Conservation (phyloP, 2,888 invertebrate genomes). For the Calameuta pallipes region DNA sequence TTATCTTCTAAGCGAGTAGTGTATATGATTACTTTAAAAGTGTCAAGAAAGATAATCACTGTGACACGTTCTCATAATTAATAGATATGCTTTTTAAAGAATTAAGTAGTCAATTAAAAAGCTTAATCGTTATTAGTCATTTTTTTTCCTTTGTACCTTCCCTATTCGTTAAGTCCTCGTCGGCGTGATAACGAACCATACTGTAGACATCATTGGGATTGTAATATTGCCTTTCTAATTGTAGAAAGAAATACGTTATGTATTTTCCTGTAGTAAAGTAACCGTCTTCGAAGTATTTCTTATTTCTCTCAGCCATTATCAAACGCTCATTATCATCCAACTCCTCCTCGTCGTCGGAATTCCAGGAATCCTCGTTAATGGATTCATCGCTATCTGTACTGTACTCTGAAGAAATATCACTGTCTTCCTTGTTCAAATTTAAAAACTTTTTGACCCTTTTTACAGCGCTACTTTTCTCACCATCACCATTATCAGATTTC, state of each 20-base stretch:
- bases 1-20: too few relatives aligned
- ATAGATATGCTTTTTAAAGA: not conserved
- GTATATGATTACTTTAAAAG: too few relatives aligned
- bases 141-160: constrained; percentile 7
- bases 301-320: constrained; percentile 40
- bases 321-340: constrained; percentile 40
- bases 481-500: not conserved
- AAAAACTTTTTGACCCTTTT: constrained; percentile 28
- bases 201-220: constrained; percentile 53
- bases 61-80: too few relatives aligned
- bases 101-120: not conserved
- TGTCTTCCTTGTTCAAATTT: constrained; percentile 27
- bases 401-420: constrained; percentile 30
- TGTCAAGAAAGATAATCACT: too few relatives aligned
- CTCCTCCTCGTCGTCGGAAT: constrained; percentile 35
- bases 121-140: not conserved
- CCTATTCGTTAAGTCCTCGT: constrained; percentile 23
- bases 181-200: constrained; percentile 50
- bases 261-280: constrained; percentile 60
- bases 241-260: constrained; percentile 56
- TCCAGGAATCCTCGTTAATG: constrained; percentile 41
- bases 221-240: constrained; percentile 57
- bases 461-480: constrained; percentile 9
- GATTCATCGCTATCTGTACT: constrained; percentile 54
- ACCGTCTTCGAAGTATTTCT: constrained; percentile 46